These are phyloP conservation scores for Platalea minor DNA, from an alignment of 2,797 vertebrate genomes.

Conservation along the genomic window DNA sequence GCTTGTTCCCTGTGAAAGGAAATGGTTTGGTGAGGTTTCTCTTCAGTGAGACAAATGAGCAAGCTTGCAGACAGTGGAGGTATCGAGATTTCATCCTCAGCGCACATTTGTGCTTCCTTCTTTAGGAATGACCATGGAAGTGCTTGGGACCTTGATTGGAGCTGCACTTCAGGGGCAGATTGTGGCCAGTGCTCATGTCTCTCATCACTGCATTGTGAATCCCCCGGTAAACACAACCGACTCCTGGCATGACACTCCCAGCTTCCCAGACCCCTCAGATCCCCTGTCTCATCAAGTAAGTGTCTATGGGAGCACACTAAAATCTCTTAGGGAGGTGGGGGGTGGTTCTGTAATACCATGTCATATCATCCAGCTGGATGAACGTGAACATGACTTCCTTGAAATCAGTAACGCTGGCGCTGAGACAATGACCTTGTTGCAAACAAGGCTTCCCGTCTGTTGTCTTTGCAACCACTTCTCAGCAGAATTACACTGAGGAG, in stretches of 20 bases:
- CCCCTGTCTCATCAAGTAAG: conserved; percentile 84
- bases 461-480: neutral
- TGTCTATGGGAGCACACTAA: neutral
- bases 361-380: neutral
- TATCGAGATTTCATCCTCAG: neutral
- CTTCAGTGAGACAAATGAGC: neutral
- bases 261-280: conserved; percentile 71
- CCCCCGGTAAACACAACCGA: conserved; percentile 71
- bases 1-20: neutral
- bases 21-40: neutral
- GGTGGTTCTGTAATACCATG: neutral
- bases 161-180: conserved; percentile 93
- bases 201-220: conserved; percentile 78
- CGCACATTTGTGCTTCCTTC: neutral
- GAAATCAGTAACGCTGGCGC: neutral
- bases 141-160: conserved; percentile 90
- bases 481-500: neutral
- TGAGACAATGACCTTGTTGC: neutral
- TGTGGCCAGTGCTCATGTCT: conserved; percentile 86
- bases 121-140: conserved; percentile 94
- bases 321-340: neutral
- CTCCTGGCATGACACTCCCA: conserved; percentile 47
- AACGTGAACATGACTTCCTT: neutral
- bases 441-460: neutral
- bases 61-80: neutral